Percentiles rank a stretch among this genome's conserved stretches.
These are phyloP conservation scores for Gobionotothen gibberifrons DNA, from an alignment of 2,797 vertebrate species.

Conservation along the genomic window DNA sequence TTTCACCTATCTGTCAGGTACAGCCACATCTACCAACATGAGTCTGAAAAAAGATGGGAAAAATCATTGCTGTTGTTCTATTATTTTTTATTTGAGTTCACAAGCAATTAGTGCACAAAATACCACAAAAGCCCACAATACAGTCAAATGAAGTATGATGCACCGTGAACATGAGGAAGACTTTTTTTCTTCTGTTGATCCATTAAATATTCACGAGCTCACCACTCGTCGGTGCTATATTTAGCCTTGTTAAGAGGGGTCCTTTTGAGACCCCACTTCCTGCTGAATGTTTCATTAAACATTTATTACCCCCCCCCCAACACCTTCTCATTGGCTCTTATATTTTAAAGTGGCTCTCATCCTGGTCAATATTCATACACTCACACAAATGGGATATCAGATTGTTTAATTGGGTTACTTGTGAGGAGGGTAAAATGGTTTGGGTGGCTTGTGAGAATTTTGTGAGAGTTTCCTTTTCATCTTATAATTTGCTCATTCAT, in stretches of 20 bases:
- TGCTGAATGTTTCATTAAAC: constrained; percentile 70
- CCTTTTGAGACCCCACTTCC: constrained; percentile 56
- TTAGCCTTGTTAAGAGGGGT: constrained; percentile 48
- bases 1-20: constrained; percentile 19
- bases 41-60: constrained; percentile 23
- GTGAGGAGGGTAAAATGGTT: not conserved
- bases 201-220: constrained; percentile 48
- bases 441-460: not conserved
- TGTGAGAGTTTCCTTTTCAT: not conserved
- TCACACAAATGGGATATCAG: constrained; percentile 13
- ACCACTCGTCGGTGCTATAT: constrained; percentile 59
- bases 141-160: not conserved
- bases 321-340: constrained; percentile 53
- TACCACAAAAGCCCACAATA: constrained; percentile 13
- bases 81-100: constrained; percentile 38
- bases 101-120: constrained; percentile 32
- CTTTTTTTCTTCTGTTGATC: constrained; percentile 17
- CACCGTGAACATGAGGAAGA: not conserved
- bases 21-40: constrained; percentile 4
- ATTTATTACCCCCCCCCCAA: constrained; percentile 57
- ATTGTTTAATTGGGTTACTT: not conserved
- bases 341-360: constrained; percentile 20
- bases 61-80: not conserved
- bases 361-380: constrained; percentile 31
- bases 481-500: too few species aligned